phyloP scores from a whole-genome alignment of 2,797 vertebrate genomes.

The Hafferia zeledoni region DNA sequence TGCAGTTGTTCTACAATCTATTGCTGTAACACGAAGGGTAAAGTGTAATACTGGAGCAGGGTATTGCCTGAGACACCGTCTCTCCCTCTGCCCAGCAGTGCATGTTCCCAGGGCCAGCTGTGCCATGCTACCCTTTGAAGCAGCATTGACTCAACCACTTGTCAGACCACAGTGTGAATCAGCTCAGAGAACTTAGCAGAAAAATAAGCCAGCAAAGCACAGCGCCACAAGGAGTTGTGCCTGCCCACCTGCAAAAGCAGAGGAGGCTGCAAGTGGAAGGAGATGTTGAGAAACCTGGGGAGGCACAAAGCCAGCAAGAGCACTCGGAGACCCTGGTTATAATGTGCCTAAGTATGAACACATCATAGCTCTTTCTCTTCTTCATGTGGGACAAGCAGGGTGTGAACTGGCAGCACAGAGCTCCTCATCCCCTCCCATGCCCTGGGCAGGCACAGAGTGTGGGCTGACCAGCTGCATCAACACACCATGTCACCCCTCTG shows the following conservation, averaged over 20 bases:
- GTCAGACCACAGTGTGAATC: background rate
- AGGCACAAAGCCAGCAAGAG: background rate
- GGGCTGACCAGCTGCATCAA: accelerated
- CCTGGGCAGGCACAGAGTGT: accelerated
- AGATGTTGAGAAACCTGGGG: background rate
- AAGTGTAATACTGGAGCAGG: background rate
- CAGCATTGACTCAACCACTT: accelerated
- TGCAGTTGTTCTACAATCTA: background rate
- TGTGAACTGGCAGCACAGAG: background rate
- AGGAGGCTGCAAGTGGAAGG: background rate
- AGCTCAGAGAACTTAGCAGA: background rate
- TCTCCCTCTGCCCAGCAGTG: background rate
- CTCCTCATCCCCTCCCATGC: background rate
- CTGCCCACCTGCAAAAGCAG: background rate
- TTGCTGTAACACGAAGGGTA: accelerated
- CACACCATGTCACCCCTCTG: accelerated
- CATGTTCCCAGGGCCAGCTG: background rate
- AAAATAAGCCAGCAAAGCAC: background rate
- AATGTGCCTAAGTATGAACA: accelerated
- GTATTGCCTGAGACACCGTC: background rate
- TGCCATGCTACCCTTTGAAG: background rate
- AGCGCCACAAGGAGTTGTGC: background rate
- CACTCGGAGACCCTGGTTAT: accelerated
- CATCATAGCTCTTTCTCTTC: background rate
- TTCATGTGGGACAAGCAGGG: background rate